Percentiles rank a stretch among this genome's conserved stretches.
Conservation (phyloP, 2,113 vertebrate genomes). For the Struthidea cinerea region DNA sequence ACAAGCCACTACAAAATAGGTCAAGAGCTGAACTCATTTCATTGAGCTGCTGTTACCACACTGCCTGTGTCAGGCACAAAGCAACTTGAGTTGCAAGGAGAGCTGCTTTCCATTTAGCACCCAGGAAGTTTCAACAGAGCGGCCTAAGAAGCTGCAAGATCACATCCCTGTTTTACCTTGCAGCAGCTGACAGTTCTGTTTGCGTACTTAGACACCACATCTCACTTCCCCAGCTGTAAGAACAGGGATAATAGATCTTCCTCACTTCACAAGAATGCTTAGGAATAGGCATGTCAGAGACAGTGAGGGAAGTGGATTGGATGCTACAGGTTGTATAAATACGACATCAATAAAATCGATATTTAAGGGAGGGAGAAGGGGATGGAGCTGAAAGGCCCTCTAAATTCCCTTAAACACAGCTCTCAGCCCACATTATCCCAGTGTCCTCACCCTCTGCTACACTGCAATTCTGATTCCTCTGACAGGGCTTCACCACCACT, state of each 20-base stretch:
- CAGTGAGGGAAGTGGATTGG: background rate
- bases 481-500: background rate
- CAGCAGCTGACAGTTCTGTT: background rate
- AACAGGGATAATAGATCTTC: background rate
- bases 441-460: background rate
- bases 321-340: background rate
- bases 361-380: background rate
- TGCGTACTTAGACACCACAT: background rate
- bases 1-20: background rate
- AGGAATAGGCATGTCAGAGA: background rate
- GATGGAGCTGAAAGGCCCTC: background rate
- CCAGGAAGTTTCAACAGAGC: background rate
- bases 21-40: background rate
- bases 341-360: background rate
- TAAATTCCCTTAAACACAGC: background rate
- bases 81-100: background rate
- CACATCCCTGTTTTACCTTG: background rate
- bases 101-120: background rate
- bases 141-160: background rate
- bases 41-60: background rate
- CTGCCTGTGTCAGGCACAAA: fast-evolving
- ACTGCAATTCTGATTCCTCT: background rate
- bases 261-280: background rate
- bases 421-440: background rate
- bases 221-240: background rate